phyloP scores from a whole-genome alignment of 2,888 invertebrate genomes.

The Calliopum simillimum region DNA sequence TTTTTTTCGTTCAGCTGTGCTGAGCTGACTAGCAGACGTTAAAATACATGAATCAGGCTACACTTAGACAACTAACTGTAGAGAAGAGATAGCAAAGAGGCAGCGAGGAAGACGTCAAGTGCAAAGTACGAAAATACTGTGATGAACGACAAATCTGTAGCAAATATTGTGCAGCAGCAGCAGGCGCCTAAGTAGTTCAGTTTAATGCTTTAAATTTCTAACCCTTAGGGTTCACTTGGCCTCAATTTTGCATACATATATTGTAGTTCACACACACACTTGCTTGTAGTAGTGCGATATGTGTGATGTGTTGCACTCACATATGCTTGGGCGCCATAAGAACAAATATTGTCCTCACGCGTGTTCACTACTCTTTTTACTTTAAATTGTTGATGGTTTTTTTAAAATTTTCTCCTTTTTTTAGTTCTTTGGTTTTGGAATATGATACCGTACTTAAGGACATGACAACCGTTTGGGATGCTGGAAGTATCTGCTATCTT shows the following conservation, averaged over 20 bases:
- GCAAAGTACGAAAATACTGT: too few relatives aligned
- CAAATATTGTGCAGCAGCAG: not conserved
- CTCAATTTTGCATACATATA: slow-evolving; percentile 49
- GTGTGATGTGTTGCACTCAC: not conserved
- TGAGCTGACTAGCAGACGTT: slow-evolving; percentile 41
- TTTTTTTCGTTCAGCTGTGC: slow-evolving; percentile 13
- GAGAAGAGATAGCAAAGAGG: not conserved
- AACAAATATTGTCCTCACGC: not conserved
- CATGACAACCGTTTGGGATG: too few relatives aligned
- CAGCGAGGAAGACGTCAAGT: too few relatives aligned
- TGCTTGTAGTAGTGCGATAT: slow-evolving; percentile 46
- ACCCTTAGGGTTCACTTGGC: slow-evolving; percentile 52
- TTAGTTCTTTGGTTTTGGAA: slow-evolving; percentile 44
- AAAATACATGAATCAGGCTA: slow-evolving; percentile 46
- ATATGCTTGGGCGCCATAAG: not conserved
- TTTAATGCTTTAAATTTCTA: slow-evolving; percentile 18
- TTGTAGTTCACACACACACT: slow-evolving; percentile 45
- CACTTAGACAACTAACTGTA: not conserved
- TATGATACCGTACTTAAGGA: not conserved
- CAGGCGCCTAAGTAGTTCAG: not conserved
- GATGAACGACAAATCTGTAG: slow-evolving; percentile 15
- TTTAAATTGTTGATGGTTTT: not conserved
- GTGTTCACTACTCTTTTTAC: too few relatives aligned
- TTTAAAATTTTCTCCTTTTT: slow-evolving; percentile 50
- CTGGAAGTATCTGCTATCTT: too few relatives aligned